Base-by-base conservation (phyloP, 2,797 vertebrate genomes). In the Pteronotus mesoamericanus region DNA sequence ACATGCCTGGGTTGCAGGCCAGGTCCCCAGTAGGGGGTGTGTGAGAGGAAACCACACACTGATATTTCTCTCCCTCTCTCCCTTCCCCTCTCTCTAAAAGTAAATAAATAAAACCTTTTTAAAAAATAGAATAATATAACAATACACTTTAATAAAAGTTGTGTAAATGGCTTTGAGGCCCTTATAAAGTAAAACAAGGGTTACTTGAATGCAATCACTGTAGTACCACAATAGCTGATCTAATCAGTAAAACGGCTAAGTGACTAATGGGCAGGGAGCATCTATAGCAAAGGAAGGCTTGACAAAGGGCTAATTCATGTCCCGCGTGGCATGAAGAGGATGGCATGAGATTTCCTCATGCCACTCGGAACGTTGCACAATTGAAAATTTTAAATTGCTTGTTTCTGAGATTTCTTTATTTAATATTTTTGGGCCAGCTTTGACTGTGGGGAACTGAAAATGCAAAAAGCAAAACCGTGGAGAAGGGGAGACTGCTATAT, bases 251-350 rank as follows among this genome's bases (percentile, higher is more conserved):
- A 32, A 24, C 48, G 21, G 44, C 21, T 8, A 18, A 24, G 32
- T 48, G 5, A 6, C 59, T 26, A 26, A 34, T 0, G 4, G 32
- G 21, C 1, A 1, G 21, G 12, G 32, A 24, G 5, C 42, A n/a
- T 26, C 12, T 2, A 5, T 59, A 34, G 2, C 22, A 14, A 6
- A 0, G 8, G 34, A 11, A 1, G 21, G 1, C 32, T 26, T 61
- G 44, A 37, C 59, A 26, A 24, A 66, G 61, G 12, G 44, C 0
- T 15, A 8, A 34, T 34, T 11, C 42, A 16, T 12, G n/a, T 24
- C 32, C 19, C 3, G 1, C 11, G 7, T 5, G 32, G 44, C 9
- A 16, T 26, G 44, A 10, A 34, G 44, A 9, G 21, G 32, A 26
- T 9, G 14, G 32, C 15, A 2, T 66, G 80, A 34, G 42, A 16